These are phyloP conservation scores for Miichthys miiuy DNA, from an alignment of 2,797 vertebrate genomes.

Conservation along the genomic window DNA sequence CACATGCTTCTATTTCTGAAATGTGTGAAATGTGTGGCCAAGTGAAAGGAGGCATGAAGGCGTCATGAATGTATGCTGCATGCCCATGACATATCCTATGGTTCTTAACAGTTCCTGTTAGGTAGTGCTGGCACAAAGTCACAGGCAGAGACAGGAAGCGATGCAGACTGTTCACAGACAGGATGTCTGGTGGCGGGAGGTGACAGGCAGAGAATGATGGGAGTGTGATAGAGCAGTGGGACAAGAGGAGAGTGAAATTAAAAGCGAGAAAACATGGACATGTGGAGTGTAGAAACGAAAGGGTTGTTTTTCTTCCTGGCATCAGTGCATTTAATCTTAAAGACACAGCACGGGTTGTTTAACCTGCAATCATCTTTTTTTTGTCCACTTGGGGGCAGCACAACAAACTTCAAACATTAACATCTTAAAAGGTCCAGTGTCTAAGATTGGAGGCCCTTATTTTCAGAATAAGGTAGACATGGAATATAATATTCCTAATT, in stretches of 20 bases:
- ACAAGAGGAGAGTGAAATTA: slow-evolving; percentile 65
- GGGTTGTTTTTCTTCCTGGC: slow-evolving; percentile 32
- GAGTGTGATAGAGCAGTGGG: slow-evolving; percentile 72
- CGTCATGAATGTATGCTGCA: slow-evolving; percentile 45
- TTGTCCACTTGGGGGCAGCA: background rate
- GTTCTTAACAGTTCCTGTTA: slow-evolving; percentile 60
- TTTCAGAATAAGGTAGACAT: too few relatives aligned
- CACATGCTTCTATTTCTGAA: slow-evolving; percentile 74
- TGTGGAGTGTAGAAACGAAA: slow-evolving; percentile 42
- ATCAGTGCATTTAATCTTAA: slow-evolving; percentile 8
- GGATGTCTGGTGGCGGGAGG: slow-evolving; percentile 78
- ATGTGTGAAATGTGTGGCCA: slow-evolving; percentile 71
- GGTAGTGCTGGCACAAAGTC: slow-evolving; percentile 55
- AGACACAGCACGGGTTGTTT: background rate
- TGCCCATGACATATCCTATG: slow-evolving; percentile 51
- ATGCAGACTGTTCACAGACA: slow-evolving; percentile 74
- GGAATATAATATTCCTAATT: too few relatives aligned
- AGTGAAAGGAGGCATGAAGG: slow-evolving; percentile 63
- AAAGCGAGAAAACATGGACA: slow-evolving; percentile 73
- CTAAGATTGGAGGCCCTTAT: too few relatives aligned
- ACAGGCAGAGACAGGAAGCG: slow-evolving; percentile 68
- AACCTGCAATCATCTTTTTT: background rate
- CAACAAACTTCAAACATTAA: background rate
- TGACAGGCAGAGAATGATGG: slow-evolving; percentile 75
- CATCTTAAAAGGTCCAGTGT: background rate